phyloP scores from a whole-genome alignment of 2,888 invertebrate species.

The Aplocera efformata region DNA sequence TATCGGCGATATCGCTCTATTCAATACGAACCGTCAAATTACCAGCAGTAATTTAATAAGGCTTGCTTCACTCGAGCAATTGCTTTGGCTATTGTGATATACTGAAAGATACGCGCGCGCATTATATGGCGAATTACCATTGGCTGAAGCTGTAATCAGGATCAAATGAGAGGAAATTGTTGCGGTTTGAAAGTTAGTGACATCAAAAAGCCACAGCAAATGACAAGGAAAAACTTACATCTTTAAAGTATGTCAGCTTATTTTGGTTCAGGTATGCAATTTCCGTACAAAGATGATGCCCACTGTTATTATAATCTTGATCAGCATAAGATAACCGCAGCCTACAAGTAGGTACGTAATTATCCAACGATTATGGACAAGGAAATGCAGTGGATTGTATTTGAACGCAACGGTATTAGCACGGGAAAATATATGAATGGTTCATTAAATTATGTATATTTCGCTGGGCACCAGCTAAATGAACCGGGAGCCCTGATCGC shows the following conservation, averaged over 20 bases:
- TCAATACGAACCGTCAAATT: slow-evolving; percentile 52
- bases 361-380: slow-evolving; percentile 45
- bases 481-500: slow-evolving; percentile 46
- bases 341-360: slow-evolving; percentile 45
- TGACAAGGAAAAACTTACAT: background rate
- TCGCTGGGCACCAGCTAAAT: slow-evolving; percentile 41
- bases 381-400: slow-evolving; percentile 54
- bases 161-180: too few species aligned
- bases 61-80: slow-evolving; percentile 40
- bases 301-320: slow-evolving; percentile 30
- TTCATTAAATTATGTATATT: slow-evolving; percentile 49
- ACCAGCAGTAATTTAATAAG: slow-evolving; percentile 35
- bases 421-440: slow-evolving; percentile 45
- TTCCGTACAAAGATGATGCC: slow-evolving; percentile 14
- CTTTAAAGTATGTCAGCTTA: slow-evolving; percentile 4
- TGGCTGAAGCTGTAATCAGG: too few species aligned
- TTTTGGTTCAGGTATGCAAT: slow-evolving; percentile 8
- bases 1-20: slow-evolving; percentile 53
- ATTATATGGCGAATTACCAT: too few species aligned
- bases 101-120: background rate
- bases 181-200: background rate
- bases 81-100: slow-evolving; percentile 32
- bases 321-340: slow-evolving; percentile 45
- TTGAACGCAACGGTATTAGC: slow-evolving; percentile 49
- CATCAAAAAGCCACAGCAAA: background rate